Conservation (phyloP, 2,888 invertebrate species). For the Cyaniris semiargus region DNA sequence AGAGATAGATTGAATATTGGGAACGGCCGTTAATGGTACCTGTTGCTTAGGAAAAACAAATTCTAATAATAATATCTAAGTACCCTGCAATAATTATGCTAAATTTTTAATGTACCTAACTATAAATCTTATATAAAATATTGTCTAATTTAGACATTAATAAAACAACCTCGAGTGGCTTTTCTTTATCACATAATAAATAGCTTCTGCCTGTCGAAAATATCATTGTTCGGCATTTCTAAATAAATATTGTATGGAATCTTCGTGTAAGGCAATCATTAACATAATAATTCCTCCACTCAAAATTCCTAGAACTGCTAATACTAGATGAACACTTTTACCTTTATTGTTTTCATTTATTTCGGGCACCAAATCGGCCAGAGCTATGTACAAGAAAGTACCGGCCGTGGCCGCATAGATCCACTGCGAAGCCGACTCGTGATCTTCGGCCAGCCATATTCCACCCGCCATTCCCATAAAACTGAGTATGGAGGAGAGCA, state of each 20-base stretch:
- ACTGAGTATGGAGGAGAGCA: conserved; percentile 87
- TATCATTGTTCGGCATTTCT: conserved; percentile 67
- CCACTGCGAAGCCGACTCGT: conserved; percentile 85
- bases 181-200: conserved; percentile 25
- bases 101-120: neutral
- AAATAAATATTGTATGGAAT: conserved; percentile 76
- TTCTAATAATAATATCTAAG: neutral
- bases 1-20: too few relatives aligned
- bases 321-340: conserved; percentile 76
- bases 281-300: conserved; percentile 87
- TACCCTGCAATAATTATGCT: neutral
- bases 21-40: too few relatives aligned
- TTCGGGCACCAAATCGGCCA: conserved; percentile 88
- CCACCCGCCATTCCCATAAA: conserved; percentile 89
- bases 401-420: conserved; percentile 90
- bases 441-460: conserved; percentile 84
- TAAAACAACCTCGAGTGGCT: conserved; percentile 28
- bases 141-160: neutral
- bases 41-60: neutral
- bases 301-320: conserved; percentile 84
- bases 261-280: conserved; percentile 86
- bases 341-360: conserved; percentile 78
- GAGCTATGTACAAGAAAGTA: conserved; percentile 89
- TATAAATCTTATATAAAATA: neutral
- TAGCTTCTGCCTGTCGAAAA: neutral